Evolutionary conservation across 2,113 vertebrate genomes (phyloP), one percentile per base, ranked within the genome.

Genomic region (Tursiops truncatus): DNA sequence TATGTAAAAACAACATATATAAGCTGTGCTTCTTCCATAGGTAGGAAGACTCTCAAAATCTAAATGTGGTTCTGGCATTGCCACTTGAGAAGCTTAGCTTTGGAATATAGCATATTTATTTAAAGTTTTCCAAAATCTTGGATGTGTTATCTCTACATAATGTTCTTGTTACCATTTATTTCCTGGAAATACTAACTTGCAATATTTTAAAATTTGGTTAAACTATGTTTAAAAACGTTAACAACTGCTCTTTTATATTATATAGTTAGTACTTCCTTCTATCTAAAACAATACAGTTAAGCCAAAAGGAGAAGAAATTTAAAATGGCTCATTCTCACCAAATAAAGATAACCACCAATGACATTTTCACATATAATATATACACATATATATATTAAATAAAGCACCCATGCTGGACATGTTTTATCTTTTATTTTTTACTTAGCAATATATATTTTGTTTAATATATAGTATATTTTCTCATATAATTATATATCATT

Each of bases 191-290:
- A 20, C 33, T 89, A 53, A 56, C 17, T 63, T 96, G 13, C 8
- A 90, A 85, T 90, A 85, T 80, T 79, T 94, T 96, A 73, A 53
- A 92, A 85, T 60, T 50, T 62, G 14, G 53, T 53, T 28, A 84
- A 47, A 56, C 4, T 62, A 58, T 10, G 62, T 17, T 88, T 88
- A 20, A 38, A 81, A 76, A 47, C 25, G 88, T 47, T 25, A 68
- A 53, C 33, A 50, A 67, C 6, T 62, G 6, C 41, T 41, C 38
- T 60, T 67, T 70, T n/a, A 18, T 62, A 25, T 83, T 93, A 15
- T 44, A 62, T 21, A 31, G 23, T 56, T 56, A 79, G 76, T 79
- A 79, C 76, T 79, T 56, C n/a, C 31, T 33, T 36, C 62, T 71
- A 56, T 71, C 20, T 93, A 31, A 85, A 70, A 63, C 23, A 71